Base-by-base conservation (phyloP, 2,113 vertebrate genomes). In the Chionis minor region DNA sequence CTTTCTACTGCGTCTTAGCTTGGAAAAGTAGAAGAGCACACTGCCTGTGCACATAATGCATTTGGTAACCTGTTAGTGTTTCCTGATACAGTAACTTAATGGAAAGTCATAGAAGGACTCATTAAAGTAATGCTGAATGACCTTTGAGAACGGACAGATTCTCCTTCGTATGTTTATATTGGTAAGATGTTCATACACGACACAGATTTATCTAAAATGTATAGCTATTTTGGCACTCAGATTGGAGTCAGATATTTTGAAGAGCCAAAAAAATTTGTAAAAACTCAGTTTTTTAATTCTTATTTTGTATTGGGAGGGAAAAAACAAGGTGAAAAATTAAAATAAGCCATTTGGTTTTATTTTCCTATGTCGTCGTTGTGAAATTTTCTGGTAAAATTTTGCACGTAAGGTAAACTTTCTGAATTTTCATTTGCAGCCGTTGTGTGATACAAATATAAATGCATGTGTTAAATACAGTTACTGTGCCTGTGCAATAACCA, bases 401-500 rank as follows among this genome's bases (percentile, higher is more conserved):
- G 35, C 26, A 27, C 23, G 5, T 56, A 74, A 78, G 54, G 26
- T 79, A 77, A 47, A 17, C 52, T 54, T 79, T 54, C 35, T 80
- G n/a, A 32, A n/a, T 88, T 90, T 95, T 67, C 28, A 28, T 93
- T 81, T 90, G 80, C n/a, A 83, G 62, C 30, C 4, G 1, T 74
- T 90, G 59, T 44, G 72, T 63, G 56, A 69, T 91, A 61, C 42
- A 66, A 65, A 79, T 79, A 70, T 23, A 20, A 33, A 23, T 33
- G 3, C 21, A 1, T 44, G 7, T 63, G 44, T 91, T 91, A 79
- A 67, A 63, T 66, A 59, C 17, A 55, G 67, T 78, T 73, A 32
- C 49, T 86, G 67, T 87, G 58, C 44, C 54, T 92, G 42, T 75
- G 70, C 84, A 91, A 44, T 90, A 96, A 87, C 77, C 47, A 13